Evolutionary conservation across 2,113 vertebrate species (phyloP).

Genomic region (Paramormyrops kingsleyae): DNA sequence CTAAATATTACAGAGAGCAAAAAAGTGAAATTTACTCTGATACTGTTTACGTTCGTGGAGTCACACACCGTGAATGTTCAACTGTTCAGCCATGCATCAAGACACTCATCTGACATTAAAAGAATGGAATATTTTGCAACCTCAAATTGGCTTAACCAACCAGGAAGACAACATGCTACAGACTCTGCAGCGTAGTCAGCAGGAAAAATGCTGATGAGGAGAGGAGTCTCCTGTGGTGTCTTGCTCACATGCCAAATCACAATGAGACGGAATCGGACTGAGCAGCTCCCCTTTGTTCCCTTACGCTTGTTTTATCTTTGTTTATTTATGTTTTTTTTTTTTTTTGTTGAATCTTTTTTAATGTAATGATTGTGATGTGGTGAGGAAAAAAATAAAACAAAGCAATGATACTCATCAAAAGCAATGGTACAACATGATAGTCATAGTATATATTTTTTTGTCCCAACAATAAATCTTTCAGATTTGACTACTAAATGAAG

Average conservation of each 20-base stretch:
- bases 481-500: background rate
- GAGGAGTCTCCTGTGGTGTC: no score
- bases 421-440: background rate
- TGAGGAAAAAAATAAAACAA: background rate
- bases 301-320: background rate
- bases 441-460: background rate
- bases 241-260: background rate
- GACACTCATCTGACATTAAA: background rate
- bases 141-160: background rate
- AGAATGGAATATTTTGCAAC: background rate
- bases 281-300: background rate
- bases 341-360: background rate
- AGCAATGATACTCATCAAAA: background rate
- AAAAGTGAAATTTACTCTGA: background rate
- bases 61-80: background rate
- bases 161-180: background rate
- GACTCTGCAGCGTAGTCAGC: background rate
- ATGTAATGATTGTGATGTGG: background rate
- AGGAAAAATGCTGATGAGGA: background rate
- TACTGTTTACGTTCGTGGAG: background rate
- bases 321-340: background rate
- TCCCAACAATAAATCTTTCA: background rate
- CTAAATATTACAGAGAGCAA: background rate
- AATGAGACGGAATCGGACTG: background rate
- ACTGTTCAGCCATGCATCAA: background rate